Evolutionary conservation across 2,797 vertebrate genomes (phyloP).

Genomic region (Lepus townsendii): DNA sequence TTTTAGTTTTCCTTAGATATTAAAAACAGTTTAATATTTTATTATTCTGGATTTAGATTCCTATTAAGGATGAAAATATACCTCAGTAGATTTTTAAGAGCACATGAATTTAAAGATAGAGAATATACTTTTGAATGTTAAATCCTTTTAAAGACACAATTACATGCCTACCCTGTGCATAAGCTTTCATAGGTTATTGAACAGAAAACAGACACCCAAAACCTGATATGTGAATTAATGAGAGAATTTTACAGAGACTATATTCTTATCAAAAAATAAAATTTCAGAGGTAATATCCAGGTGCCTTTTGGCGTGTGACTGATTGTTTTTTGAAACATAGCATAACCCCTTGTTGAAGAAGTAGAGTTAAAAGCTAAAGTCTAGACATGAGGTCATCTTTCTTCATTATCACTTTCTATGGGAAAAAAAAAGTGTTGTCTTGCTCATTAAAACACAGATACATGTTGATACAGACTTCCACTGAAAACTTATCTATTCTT

Average conservation of each 20-base stretch:
- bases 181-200: conserved; percentile 19
- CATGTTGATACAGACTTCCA: conserved; percentile 72
- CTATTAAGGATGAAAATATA: not conserved
- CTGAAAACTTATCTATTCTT: not conserved
- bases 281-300: conserved; percentile 82
- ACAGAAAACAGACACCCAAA: conserved; percentile 67
- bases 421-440: conserved; percentile 69
- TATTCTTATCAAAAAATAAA: conserved; percentile 68
- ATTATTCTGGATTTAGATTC: not conserved
- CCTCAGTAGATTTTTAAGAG: not conserved
- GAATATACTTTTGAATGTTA: conserved; percentile 13
- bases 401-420: conserved; percentile 85
- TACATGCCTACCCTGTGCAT: not conserved
- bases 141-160: conserved; percentile 6
- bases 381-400: conserved; percentile 88
- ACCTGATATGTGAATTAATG: conserved; percentile 49
- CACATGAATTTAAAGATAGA: not conserved
- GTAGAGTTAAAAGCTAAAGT: conserved; percentile 86
- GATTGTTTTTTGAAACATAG: conserved; percentile 84
- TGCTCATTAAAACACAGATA: conserved; percentile 81
- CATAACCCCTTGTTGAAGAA: conserved; percentile 81
- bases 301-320: conserved; percentile 82
- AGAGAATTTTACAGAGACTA: conserved; percentile 71
- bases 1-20: not conserved
- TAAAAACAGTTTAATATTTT: not conserved